These are phyloP conservation scores for Drosophila nannoptera DNA, from an alignment of 1,140 invertebrate species.

Conservation along the genomic window DNA sequence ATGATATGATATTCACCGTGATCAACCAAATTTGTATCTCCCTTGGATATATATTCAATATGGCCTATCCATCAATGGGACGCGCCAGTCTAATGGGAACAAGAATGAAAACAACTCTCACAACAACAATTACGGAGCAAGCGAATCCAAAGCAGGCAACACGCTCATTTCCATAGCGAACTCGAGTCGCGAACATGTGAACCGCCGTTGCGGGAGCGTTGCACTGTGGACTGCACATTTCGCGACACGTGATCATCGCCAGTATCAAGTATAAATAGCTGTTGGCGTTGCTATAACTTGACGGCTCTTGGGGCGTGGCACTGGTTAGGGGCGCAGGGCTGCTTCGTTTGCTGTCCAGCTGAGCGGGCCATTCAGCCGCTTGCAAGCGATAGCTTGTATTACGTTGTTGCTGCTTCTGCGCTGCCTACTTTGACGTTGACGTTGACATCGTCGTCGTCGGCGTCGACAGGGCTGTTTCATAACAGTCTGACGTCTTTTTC, in stretches of 20 bases:
- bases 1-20: no score
- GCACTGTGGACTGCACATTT: slow-evolving; percentile 65
- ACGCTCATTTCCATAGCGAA: slow-evolving; percentile 65
- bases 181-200: slow-evolving; percentile 72
- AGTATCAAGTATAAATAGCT: slow-evolving; percentile 64
- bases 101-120: neutral
- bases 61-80: neutral
- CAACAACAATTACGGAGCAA: slow-evolving; percentile 24
- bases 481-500: slow-evolving; percentile 47
- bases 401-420: slow-evolving; percentile 45
- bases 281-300: slow-evolving; percentile 44
- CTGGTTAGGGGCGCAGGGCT: neutral
- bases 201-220: slow-evolving; percentile 63
- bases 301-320: slow-evolving; percentile 21
- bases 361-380: slow-evolving; percentile 2
- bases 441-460: slow-evolving; percentile 21
- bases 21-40: no score
- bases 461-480: slow-evolving; percentile 48
- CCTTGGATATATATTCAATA: no score
- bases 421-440: slow-evolving; percentile 25
- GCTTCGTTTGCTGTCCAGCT: no score
- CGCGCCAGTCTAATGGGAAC: neutral
- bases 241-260: slow-evolving; percentile 58
- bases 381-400: slow-evolving; percentile 38
- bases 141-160: slow-evolving; percentile 44